Evolutionary conservation across 2,888 invertebrate genomes (phyloP).

Genomic region (Opisthograptis luteolata): DNA sequence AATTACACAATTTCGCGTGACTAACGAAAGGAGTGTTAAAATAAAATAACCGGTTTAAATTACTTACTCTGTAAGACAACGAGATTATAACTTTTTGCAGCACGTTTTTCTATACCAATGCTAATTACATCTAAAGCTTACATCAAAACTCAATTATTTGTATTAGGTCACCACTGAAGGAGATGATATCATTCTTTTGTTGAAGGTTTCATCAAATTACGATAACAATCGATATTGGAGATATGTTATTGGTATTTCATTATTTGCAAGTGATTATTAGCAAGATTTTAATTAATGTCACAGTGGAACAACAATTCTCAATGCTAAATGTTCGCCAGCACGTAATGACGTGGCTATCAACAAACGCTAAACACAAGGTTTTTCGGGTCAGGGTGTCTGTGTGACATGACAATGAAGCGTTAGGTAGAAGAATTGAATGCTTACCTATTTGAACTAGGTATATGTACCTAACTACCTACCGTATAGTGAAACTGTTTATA

Average conservation of each 20-base stretch:
- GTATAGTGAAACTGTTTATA: too few relatives aligned
- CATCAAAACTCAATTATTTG: slow-evolving; percentile 14
- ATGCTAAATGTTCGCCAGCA: slow-evolving; percentile 32
- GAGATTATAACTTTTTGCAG: too few relatives aligned
- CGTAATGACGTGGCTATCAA: slow-evolving; percentile 35
- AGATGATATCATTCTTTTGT: slow-evolving; percentile 19
- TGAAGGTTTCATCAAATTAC: slow-evolving; percentile 9
- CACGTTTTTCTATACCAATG: background rate
- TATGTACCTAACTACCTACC: background rate
- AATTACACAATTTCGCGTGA: too few relatives aligned
- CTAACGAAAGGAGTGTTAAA: too few relatives aligned
- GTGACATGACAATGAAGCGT: slow-evolving; percentile 34
- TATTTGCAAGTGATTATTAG: slow-evolving; percentile 4
- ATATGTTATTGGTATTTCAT: slow-evolving; percentile 9
- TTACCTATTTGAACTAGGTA: slow-evolving; percentile 1
- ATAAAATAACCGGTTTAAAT: too few relatives aligned
- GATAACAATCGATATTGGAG: slow-evolving; percentile 6
- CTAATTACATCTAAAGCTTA: background rate
- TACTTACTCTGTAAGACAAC: background rate
- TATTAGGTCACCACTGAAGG: slow-evolving; percentile 28
- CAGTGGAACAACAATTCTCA: background rate
- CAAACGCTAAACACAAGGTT: slow-evolving; percentile 38
- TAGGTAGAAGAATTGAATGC: slow-evolving; percentile 7
- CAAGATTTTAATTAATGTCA: slow-evolving; percentile 12
- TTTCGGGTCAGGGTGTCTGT: slow-evolving; percentile 37